Evolutionary conservation across 2,888 invertebrate genomes (phyloP), one percentile per base, ranked within the genome.

Genomic region (Pandemis heparana): DNA sequence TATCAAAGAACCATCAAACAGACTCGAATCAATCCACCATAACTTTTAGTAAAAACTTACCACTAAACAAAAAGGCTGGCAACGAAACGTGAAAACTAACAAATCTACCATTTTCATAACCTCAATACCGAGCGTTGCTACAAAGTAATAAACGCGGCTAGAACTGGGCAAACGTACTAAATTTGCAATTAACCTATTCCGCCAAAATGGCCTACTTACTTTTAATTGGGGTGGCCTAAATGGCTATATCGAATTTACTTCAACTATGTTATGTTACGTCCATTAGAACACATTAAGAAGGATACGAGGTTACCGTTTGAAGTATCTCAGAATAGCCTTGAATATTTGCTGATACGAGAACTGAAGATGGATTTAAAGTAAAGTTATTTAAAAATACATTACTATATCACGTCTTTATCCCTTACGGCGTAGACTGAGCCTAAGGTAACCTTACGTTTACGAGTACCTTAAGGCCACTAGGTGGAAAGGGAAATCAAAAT

Each of bases 221-320:
- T 14, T 38, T 60, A 74, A 77, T 77, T 74, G 76, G 48, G 39
- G 56, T 65, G 76, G 59, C 75, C 75, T 61, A 68, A 64, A 69
- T 74, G 53, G 41, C 65, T 75, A 53, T 75, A 77, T 70, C 67
- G 64, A 75, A 74, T 75, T 77, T 70, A 70, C 75, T 62, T 10
- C 38, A 61, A 60, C 60, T 60, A 38, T 56, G 56, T 23, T 23
- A 23, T 56, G 51, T n/a, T n/a, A n/a, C 8, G 16, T 53, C 51
- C 16, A 53, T 53, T 53, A 53, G 51, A 16, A 18, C 16, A 16
- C 16, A 9, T 53, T 18, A 18, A 18, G 8, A 16, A 46, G 9
- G 41, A 32, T 32, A 32, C 23, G 14, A 48, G n/a, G n/a, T n/a
- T 48, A n/a, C 48, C 5, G n/a, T 43, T 43, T 43, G 43, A 43